Evolutionary conservation across 2,113 vertebrate species (phyloP), one percentile per base, ranked within the genome.

Genomic region (Perca fluviatilis): DNA sequence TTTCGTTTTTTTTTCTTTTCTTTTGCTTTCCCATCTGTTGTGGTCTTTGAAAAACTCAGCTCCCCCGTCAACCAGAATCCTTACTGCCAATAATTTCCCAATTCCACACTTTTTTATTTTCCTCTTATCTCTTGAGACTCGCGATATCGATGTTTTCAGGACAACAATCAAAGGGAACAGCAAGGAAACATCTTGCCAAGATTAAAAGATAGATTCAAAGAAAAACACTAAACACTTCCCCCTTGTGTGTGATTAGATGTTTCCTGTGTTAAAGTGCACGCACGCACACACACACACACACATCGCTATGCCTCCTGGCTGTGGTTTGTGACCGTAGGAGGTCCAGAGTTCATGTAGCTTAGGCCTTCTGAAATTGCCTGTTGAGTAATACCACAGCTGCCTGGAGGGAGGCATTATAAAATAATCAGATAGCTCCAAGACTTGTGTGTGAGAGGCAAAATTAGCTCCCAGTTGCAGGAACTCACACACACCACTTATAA

Each of bases 341-440:
- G 91, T 88, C 86, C 70, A 70, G 61, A 72, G 91, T 89, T 92
- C 84, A 81, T 72, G 74, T 33, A 74, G 85, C 78, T 73, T 58
- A 46, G 80, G 61, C 49, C 73, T 79, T 83, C 84, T 87, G 75
- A 92, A 92, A 91, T 85, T 90, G 86, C 82, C 83, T 83, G 86
- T 89, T 91, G 89, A 86, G 89, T 90, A 89, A 91, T 74, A 85
- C 82, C 89, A 83, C 86, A 86, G 87, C 89, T 76, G 88, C 79
- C 84, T 90, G 80, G 18, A 82, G 81, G 72, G 72, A 88, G 49
- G 79, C 82, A 75, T 89, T 88, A 79, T 84, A 68, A 88, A 89
- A 90, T 87, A 84, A 90, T 88, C 86, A 80, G 78, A 87, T 71
- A 46, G 73, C 69, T 87, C 65, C 19, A 0, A 80, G 68, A 82